Percentiles rank a stretch among this genome's conserved stretches.
Conservation (phyloP, 2,113 vertebrate species). For the Mixornis gularis region DNA sequence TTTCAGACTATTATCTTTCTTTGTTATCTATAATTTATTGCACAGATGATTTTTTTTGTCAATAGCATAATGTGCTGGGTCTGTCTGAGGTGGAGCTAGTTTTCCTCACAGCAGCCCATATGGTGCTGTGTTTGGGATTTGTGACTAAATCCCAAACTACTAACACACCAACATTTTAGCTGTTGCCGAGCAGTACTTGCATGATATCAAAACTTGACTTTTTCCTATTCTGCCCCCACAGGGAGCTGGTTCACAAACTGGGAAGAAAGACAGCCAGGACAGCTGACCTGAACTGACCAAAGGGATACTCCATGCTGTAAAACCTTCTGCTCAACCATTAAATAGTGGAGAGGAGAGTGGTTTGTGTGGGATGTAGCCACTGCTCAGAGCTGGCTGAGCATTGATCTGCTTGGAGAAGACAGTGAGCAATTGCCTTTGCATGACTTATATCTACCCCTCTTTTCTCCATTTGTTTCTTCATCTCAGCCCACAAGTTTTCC, state of each 20-base stretch:
- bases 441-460: neutral
- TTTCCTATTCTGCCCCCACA: rapidly evolving
- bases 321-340: neutral
- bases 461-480: neutral
- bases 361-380: neutral
- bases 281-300: neutral
- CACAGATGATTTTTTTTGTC: neutral
- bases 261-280: neutral
- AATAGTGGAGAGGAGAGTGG: neutral
- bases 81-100: neutral
- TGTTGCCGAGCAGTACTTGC: neutral
- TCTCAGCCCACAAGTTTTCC: neutral
- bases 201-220: neutral
- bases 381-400: neutral
- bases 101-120: neutral
- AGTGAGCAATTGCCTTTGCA: neutral
- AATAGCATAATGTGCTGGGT: neutral
- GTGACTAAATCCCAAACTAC: neutral
- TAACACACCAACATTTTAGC: neutral
- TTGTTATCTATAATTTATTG: neutral
- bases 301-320: neutral
- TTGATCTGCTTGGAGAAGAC: neutral
- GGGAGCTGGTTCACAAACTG: rapidly evolving
- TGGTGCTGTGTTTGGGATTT: neutral
- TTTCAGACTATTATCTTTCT: neutral